Evolutionary conservation across 2,113 vertebrate species (phyloP), one percentile per base, ranked within the genome.

Genomic region (Megalops atlanticus): DNA sequence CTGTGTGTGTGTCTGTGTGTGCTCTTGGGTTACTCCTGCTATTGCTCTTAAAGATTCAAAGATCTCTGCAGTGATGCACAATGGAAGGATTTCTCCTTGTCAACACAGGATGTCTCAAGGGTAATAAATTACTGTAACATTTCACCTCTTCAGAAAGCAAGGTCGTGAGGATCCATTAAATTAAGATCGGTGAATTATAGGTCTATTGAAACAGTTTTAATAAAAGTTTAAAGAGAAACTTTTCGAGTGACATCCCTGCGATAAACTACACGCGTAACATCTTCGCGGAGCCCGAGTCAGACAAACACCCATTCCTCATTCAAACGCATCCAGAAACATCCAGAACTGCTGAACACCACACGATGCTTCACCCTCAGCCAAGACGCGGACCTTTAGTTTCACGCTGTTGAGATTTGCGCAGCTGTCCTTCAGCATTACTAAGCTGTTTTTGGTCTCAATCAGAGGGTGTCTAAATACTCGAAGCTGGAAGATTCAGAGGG

Each of bases 381-480:
- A 82, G 88, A 78, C 81, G 80, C 77, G 43, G 64, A 80, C 77
- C 88, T 82, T 78, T 84, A 80, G 82, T 72, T 77, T 84, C 86
- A 36, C 4, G 12, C 18, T n/a, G 41, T 86, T 83, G 83, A 87
- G 79, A 88, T 82, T 84, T 83, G 81, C 80, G 36, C 31, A n/a
- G 52, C 27, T 45, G 16, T 31, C 77, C 84, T 90, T 88, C 38
- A 43, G 18, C 11, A 27, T 40, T 74, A 41, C 72, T 14, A 11
- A 5, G 10, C 4, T 3, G 16, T 41, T n/a, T n/a, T 43, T 74
- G 70, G 33, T 39, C 70, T 14, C 70, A 6, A 27, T 18, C 88
- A 89, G 81, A 87, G 79, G 79, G 83, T 71, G 83, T 83, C 81
- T 86, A 81, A 82, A 75, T 77, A 85, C 87, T 87, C 2, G 16